Conservation (phyloP, 2,797 vertebrate genomes). For the Anabas testudineus region DNA sequence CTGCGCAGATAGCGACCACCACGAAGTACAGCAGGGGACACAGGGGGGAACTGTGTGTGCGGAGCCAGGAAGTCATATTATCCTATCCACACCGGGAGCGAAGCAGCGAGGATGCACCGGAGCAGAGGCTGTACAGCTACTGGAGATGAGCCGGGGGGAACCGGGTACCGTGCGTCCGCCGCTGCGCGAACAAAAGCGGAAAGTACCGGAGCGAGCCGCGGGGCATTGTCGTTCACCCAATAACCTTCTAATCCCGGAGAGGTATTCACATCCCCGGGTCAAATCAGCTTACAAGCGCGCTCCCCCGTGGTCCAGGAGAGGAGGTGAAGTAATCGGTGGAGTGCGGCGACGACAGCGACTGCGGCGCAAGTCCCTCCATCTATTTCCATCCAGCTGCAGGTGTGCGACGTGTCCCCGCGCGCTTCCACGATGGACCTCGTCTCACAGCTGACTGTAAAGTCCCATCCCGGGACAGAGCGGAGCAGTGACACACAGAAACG, state of each 20-base stretch:
- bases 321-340: constrained; percentile 64
- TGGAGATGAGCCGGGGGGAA: constrained; percentile 56
- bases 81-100: constrained; percentile 76
- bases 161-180: constrained; percentile 65
- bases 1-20: constrained; percentile 54
- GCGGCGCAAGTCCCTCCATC: constrained; percentile 67
- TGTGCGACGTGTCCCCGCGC: constrained; percentile 49
- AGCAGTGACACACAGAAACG: constrained; percentile 13
- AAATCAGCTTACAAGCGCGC: constrained; percentile 76
- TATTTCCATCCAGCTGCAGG: constrained; percentile 65
- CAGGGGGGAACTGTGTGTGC: constrained; percentile 70
- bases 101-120: constrained; percentile 50
- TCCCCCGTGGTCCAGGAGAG: constrained; percentile 65
- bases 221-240: constrained; percentile 75
- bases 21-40: constrained; percentile 69
- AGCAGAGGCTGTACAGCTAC: constrained; percentile 53
- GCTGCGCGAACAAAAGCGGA: constrained; percentile 75
- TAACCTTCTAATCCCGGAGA: constrained; percentile 75
- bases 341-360: constrained; percentile 22
- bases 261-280: constrained; percentile 72
- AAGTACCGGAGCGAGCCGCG: constrained; percentile 62
- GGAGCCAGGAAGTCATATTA: constrained; percentile 84
- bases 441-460: constrained; percentile 37
- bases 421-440: background rate
- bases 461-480: constrained; percentile 57